A percentile compares a stretch with the other conserved stretches of the same genome.
Conservation (phyloP, 1,140 invertebrate species). For the Bombus waltoni region DNA sequence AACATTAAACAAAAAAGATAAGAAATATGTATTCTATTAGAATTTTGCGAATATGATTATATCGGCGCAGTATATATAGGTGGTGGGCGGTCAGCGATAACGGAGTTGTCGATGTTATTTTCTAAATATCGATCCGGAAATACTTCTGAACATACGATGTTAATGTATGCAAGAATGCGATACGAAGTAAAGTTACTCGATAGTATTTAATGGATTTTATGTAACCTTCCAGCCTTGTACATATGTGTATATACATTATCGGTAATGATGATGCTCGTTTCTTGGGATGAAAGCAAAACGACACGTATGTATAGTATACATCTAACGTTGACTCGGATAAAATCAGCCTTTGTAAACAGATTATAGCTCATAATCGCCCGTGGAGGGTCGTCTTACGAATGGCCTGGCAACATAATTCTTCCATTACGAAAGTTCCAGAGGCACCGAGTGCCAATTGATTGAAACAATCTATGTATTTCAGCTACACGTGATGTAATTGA, state of each 20-base stretch:
- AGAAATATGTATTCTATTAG: background rate
- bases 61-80: no score
- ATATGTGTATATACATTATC: background rate
- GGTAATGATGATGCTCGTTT: conserved; percentile 17
- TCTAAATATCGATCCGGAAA: conserved; percentile 30
- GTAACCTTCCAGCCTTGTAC: background rate
- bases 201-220: background rate
- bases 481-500: conserved; percentile 59
- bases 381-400: conserved; percentile 37
- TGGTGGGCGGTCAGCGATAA: no score
- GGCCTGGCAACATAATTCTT: conserved; percentile 51
- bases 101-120: conserved; percentile 7
- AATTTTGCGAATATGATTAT: no score
- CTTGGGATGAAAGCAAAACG: conserved; percentile 20
- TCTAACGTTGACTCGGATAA: conserved; percentile 25
- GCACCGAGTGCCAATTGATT: conserved; percentile 57
- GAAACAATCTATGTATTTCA: conserved; percentile 59
- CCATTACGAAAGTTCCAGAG: conserved; percentile 63
- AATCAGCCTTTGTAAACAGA: conserved; percentile 58
- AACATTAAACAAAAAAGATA: background rate
- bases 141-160: background rate
- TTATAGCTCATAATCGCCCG: conserved; percentile 50
- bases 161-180: background rate
- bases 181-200: background rate
- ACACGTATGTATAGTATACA: conserved; percentile 3